Percentiles rank a stretch among this genome's conserved stretches.
Evolutionary conservation across 1,140 invertebrate species (phyloP).

Genomic region (Oscheius sp.): DNA sequence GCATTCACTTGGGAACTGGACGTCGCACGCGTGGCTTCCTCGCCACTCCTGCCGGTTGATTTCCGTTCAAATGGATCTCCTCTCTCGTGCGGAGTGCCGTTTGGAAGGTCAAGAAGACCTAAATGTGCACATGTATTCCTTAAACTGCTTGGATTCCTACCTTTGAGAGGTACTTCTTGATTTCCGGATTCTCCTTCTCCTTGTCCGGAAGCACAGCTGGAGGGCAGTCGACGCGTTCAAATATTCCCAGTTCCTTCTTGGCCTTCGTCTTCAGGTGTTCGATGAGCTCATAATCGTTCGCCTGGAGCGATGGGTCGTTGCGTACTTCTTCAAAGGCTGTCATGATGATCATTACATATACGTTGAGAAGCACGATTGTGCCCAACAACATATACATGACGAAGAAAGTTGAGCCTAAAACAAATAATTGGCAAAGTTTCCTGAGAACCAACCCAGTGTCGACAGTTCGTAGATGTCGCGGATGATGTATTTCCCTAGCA

Average conservation of each 20-base stretch:
- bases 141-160: too few species aligned
- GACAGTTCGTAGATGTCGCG: slow-evolving; percentile 62
- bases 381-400: slow-evolving; percentile 66
- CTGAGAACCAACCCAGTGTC: slow-evolving; percentile 46
- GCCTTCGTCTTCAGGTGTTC: slow-evolving; percentile 39
- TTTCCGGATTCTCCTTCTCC: not conserved
- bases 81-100: too few species aligned
- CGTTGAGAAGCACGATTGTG: slow-evolving; percentile 67
- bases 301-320: slow-evolving; percentile 36
- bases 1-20: too few species aligned
- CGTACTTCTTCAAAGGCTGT: slow-evolving; percentile 63
- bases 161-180: not conserved
- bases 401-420: slow-evolving; percentile 65
- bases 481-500: slow-evolving; percentile 67
- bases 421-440: not conserved
- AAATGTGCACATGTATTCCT: not conserved
- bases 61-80: too few species aligned
- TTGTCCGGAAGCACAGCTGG: not conserved
- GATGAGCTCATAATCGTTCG: slow-evolving; percentile 42
- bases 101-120: too few species aligned
- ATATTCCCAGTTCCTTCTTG: slow-evolving; percentile 10
- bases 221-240: slow-evolving; percentile 9
- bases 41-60: too few species aligned
- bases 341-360: slow-evolving; percentile 68
- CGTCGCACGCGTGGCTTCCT: too few species aligned